Conservation (phyloP, 2,888 invertebrate genomes). For the Macrosiphum euphorbiae region DNA sequence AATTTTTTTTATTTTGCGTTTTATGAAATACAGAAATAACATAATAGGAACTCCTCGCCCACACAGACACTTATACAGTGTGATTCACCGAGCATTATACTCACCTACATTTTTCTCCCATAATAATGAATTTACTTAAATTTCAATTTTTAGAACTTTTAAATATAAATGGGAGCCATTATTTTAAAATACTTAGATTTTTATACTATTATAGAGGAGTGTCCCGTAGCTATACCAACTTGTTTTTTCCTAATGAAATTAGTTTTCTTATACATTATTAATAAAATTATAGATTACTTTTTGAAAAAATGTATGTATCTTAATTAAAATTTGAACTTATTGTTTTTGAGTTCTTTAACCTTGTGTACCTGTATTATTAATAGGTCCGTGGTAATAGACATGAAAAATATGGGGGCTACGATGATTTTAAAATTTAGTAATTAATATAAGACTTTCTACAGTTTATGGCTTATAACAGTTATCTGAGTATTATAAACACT, state of each 20-base stretch:
- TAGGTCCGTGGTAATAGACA: neutral
- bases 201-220: neutral
- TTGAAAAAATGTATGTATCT: neutral
- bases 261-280: neutral
- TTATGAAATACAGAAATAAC: neutral
- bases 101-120: neutral
- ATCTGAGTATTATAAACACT: neutral
- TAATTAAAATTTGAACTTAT: neutral
- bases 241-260: neutral
- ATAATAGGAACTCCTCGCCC: neutral
- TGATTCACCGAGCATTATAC: neutral
- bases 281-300: neutral
- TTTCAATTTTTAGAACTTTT: neutral
- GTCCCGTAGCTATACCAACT: neutral
- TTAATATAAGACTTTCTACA: neutral
- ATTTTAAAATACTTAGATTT: neutral
- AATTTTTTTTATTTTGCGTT: neutral
- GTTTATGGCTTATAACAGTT: neutral
- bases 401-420: neutral
- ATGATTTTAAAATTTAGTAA: neutral
- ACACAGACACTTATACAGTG: neutral
- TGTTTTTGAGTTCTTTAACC: neutral
- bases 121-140: neutral
- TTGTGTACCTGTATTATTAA: neutral
- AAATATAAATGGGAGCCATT: neutral